A percentile compares a stretch with the other conserved stretches of the same genome.
These are phyloP conservation scores for Folsomia manolachei DNA, from an alignment of 2,888 invertebrate genomes.

Conservation along the genomic window DNA sequence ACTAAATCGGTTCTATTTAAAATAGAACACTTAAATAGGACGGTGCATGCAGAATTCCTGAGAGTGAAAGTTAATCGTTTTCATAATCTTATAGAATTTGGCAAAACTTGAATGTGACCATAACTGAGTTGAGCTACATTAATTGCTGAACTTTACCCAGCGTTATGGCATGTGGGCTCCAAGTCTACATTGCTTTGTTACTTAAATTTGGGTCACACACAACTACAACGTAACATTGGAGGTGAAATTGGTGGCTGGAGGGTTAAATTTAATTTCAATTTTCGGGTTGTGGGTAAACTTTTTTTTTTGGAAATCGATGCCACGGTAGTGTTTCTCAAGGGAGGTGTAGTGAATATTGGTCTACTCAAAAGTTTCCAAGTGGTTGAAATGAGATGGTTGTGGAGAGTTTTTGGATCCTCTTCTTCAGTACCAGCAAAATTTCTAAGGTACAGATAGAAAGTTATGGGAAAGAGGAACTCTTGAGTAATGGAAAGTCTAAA, in stretches of 20 bases:
- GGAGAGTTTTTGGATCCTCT: neutral
- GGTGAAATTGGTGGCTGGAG: neutral
- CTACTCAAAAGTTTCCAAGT: neutral
- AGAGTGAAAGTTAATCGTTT: no score
- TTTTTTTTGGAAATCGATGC: neutral
- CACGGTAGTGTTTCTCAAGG: neutral
- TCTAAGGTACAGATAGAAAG: neutral
- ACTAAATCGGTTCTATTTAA: no score
- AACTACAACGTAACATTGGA: no score
- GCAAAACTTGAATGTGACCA: no score
- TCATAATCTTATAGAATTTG: neutral
- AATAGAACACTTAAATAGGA: no score
- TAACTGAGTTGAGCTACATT: no score
- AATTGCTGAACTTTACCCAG: no score
- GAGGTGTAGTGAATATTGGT: constrained; percentile 14
- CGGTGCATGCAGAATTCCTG: no score
- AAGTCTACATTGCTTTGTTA: no score
- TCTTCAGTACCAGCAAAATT: neutral
- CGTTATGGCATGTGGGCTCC: no score
- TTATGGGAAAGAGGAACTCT: constrained; percentile 12
- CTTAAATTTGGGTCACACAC: no score
- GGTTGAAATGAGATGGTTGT: neutral
- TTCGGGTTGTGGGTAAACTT: neutral
- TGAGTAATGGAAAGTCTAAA: constrained; percentile 15
- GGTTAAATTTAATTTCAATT: constrained; percentile 2